A percentile compares a stretch with the other conserved stretches of the same genome.
phyloP scores from a whole-genome alignment of 2,888 invertebrate species.

The Polydrusus tereticollis region DNA sequence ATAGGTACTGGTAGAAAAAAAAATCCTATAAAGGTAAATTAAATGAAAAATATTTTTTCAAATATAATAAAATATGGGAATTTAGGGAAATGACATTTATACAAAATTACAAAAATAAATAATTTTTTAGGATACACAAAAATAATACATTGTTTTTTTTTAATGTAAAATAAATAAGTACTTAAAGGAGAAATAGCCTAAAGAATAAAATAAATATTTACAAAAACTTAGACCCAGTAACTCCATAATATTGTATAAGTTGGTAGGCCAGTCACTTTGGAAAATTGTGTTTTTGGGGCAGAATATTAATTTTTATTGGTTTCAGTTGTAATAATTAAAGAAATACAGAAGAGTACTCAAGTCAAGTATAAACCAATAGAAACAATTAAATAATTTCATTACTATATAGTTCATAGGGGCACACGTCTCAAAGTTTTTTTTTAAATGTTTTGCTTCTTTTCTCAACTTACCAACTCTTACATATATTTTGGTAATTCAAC shows the following conservation, averaged over 20 bases:
- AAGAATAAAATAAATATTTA: constrained; percentile 15
- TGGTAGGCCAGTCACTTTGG: no score
- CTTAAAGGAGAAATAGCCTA: background rate
- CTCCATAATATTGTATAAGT: background rate
- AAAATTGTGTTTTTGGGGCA: no score
- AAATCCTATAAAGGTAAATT: background rate
- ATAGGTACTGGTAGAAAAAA: constrained; percentile 8
- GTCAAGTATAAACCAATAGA: no score
- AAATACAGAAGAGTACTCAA: no score
- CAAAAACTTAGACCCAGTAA: background rate
- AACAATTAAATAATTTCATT: no score
- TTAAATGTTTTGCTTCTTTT: background rate
- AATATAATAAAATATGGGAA: no score
- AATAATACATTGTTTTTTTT: background rate
- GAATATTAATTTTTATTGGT: no score
- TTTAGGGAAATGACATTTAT: constrained; percentile 29
- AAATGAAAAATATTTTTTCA: background rate
- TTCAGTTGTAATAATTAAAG: no score
- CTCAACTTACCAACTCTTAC: background rate
- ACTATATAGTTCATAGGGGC: no score
- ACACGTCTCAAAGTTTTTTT: no score
- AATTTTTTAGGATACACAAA: constrained; percentile 17
- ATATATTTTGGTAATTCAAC: background rate
- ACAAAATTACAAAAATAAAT: constrained; percentile 41
- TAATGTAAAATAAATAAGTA: constrained; percentile 23